A percentile compares a stretch with the other conserved stretches of the same genome.
Conservation (phyloP, 2,113 vertebrate species). For the Crotalus helleri region DNA sequence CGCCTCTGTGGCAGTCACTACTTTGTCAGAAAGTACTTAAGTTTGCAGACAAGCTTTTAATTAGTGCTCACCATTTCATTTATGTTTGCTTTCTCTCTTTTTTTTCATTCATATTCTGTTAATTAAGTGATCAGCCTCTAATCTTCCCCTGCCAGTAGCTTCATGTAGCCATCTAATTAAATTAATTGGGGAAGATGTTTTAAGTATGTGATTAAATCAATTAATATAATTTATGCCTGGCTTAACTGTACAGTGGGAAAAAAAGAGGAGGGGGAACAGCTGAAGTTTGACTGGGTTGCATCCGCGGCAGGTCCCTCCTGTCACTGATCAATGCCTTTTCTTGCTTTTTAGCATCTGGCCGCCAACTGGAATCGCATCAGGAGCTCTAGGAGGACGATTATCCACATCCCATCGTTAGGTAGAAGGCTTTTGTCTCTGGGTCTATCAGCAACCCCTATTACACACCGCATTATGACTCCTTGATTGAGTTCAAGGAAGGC, state of each 20-base stretch:
- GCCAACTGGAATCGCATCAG: conserved; percentile 98
- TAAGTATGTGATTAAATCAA: conserved; percentile 99
- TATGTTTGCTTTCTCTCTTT: conserved; percentile 83
- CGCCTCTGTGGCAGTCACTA: conserved; percentile 80
- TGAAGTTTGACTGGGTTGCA: conserved; percentile 80
- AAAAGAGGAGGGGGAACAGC: conserved; percentile 56
- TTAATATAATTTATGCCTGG: conserved; percentile 99
- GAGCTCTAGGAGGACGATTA: conserved; percentile 97
- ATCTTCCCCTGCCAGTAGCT: conserved; percentile 97
- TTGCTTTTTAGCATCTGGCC: conserved; percentile 96
- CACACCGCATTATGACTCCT: conserved; percentile 88
- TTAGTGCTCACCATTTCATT: conserved; percentile 96
- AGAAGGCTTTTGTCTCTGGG: conserved; percentile 87
- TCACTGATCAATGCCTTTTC: conserved; percentile 89
- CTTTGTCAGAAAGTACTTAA: conserved; percentile 91
- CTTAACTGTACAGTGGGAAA: conserved; percentile 88
- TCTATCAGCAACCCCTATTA: conserved; percentile 93
- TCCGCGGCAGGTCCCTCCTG: conserved; percentile 75
- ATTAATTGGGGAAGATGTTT: conserved; percentile 99
- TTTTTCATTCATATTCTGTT: conserved; percentile 97
- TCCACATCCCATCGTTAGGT: conserved; percentile 99
- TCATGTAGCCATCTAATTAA: conserved; percentile 98
- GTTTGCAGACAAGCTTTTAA: conserved; percentile 90
- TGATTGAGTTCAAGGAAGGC: conserved; percentile 90
- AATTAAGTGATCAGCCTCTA: conserved; percentile 97